Conservation (phyloP, 2,888 invertebrate genomes). For the Polydrusus pterygomalis region DNA sequence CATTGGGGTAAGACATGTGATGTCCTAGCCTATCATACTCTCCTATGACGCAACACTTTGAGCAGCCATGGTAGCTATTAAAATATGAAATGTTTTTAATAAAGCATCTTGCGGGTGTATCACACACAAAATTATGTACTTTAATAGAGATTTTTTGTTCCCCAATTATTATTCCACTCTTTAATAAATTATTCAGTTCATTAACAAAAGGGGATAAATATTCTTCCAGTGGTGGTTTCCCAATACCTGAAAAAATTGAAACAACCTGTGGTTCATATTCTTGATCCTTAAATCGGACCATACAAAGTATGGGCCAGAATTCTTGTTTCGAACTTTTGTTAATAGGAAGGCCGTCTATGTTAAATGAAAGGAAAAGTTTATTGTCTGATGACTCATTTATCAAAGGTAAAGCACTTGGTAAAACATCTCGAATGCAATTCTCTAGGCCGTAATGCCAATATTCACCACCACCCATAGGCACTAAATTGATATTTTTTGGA, state of each 20-base stretch:
- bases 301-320: constrained; percentile 10
- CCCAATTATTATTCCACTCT: constrained; percentile 28
- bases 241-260: constrained; percentile 55
- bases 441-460: not conserved
- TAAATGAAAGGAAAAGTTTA: not conserved
- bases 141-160: constrained; percentile 24
- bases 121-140: constrained; percentile 54
- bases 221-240: constrained; percentile 52
- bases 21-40: constrained; percentile 55
- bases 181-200: constrained; percentile 53
- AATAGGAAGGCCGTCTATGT: constrained; percentile 8
- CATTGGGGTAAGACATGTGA: constrained; percentile 56
- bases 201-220: constrained; percentile 53
- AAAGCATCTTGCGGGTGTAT: constrained; percentile 57
- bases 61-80: constrained; percentile 57
- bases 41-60: constrained; percentile 57
- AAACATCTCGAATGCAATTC: constrained; percentile 1
- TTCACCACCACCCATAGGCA: constrained; percentile 8
- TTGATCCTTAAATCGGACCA: not conserved
- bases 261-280: constrained; percentile 44
- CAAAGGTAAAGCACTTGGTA: too few relatives aligned
- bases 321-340: constrained; percentile 2
- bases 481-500: constrained; percentile 3
- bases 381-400: not conserved
- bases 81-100: constrained; percentile 55